Percentiles rank a stretch among this genome's conserved stretches.
These are phyloP conservation scores for Hycleus cichorii DNA, from an alignment of 1,140 invertebrate species.

Conservation along the genomic window DNA sequence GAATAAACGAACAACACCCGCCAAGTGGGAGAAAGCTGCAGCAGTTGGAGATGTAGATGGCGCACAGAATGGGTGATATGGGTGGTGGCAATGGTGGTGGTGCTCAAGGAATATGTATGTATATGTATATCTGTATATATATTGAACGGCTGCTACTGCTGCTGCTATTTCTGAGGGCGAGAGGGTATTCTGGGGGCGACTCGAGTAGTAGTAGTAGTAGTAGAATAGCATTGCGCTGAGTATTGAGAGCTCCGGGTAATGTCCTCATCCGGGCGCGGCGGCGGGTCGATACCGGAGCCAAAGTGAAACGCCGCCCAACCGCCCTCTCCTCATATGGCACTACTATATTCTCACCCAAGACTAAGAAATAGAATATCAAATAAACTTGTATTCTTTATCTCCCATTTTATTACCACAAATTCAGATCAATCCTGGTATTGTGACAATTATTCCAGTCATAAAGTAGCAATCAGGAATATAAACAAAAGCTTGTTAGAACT, in stretches of 20 bases:
- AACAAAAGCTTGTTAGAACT: too few relatives aligned
- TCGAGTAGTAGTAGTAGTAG: slow-evolving; percentile 4
- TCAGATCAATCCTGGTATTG: too few relatives aligned
- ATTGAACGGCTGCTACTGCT: neutral
- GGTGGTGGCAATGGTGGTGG: neutral
- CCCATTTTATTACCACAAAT: neutral
- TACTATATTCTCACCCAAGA: slow-evolving; percentile 24
- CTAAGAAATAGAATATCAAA: too few relatives aligned
- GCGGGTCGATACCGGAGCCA: slow-evolving; percentile 28
- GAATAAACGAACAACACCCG: neutral
- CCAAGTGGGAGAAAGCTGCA: slow-evolving; percentile 18
- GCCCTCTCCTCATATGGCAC: slow-evolving; percentile 26
- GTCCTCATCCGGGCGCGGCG: slow-evolving; percentile 36
- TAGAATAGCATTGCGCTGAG: slow-evolving; percentile 29
- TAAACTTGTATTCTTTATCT: neutral
- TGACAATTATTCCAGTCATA: too few relatives aligned
- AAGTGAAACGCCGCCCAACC: slow-evolving; percentile 19
- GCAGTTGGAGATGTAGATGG: slow-evolving; percentile 27
- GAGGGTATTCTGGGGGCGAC: slow-evolving; percentile 18
- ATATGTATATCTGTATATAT: too few relatives aligned
- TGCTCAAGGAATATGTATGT: too few relatives aligned
- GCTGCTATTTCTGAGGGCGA: slow-evolving; percentile 4
- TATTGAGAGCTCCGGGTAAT: slow-evolving; percentile 39
- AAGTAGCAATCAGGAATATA: too few relatives aligned
- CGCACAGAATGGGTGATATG: slow-evolving; percentile 6